Base-by-base conservation (phyloP, 1,140 invertebrate species). In the Pararge aegeria region DNA sequence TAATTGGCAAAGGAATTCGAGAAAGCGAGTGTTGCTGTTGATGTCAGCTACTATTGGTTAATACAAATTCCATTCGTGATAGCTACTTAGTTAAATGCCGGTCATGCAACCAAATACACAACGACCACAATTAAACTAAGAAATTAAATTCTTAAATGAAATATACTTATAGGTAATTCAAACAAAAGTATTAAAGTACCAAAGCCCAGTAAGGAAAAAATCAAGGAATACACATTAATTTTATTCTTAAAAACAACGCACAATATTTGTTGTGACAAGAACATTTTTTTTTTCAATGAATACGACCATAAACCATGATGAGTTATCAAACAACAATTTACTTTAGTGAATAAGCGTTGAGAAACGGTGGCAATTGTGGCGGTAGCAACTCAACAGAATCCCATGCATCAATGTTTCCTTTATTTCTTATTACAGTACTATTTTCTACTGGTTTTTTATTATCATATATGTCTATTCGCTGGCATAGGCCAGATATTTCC, bases 321-420 rank as follows among this genome's bases (percentile, higher is more conserved):
- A 42, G 18, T 16, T 18, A 42, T 18, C 18, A n/a, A 1, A 5
- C 5, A 57, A 37, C 18, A 29, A 27, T 20, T 37, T 54, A 27
- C 19, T 44, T 2, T 58, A 15, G 50, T 12, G 29, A 24, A 59
- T 40, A 56, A 59, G 72, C 61, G 55, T 42, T 68, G 3, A 85
- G 55, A 61, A 86, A 86, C 1, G 55, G 21, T 12, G 83, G 83
- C 13, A 86, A 55, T 44, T 86, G 83, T 0, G 75, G 79, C 1
- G 83, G 83, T 16, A 86, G 52, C 46, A 59, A 66, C 30, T 78
- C 61, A 19, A 83, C 58, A 12, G 75, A 72, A 59, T 83, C 62
- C 71, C 68, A 80, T 21, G 55, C 27, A 46, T 48, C 34, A 6
- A 27, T 29, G 27, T 46, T 55, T 38, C 21, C 15, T 18, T 34